phyloP scores from a whole-genome alignment of 2,113 vertebrate species.

The Callithrix jacchus region DNA sequence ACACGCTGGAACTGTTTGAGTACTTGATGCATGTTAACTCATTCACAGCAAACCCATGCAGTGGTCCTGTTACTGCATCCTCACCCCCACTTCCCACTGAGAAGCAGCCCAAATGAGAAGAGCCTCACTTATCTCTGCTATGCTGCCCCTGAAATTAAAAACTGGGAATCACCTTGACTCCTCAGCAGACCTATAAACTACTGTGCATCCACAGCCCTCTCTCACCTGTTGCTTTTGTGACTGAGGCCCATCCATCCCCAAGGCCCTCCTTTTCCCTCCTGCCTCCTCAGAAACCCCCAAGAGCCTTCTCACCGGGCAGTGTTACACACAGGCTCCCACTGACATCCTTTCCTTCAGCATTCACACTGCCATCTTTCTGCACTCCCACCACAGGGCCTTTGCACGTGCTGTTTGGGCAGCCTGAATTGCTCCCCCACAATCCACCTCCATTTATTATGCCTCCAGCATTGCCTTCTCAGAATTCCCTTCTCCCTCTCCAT shows the following conservation, averaged over 20 bases:
- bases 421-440: not conserved
- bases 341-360: not conserved
- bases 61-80: not conserved
- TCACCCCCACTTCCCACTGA: not conserved
- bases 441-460: no score
- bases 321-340: not conserved
- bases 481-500: not conserved
- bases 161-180: not conserved
- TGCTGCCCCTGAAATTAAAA: no score
- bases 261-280: not conserved
- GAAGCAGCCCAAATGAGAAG: not conserved
- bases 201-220: not conserved
- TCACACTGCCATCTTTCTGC: not conserved
- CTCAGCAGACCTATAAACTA: not conserved
- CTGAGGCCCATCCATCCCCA: no score
- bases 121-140: not conserved
- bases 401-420: not conserved
- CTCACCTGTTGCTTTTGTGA: not conserved
- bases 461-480: not conserved
- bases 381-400: not conserved
- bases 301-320: not conserved
- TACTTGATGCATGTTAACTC: not conserved
- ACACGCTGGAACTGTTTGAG: not conserved
- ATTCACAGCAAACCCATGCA: not conserved
- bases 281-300: not conserved